Conservation (phyloP, 1,140 invertebrate species). For the Zaprionus inermis region DNA sequence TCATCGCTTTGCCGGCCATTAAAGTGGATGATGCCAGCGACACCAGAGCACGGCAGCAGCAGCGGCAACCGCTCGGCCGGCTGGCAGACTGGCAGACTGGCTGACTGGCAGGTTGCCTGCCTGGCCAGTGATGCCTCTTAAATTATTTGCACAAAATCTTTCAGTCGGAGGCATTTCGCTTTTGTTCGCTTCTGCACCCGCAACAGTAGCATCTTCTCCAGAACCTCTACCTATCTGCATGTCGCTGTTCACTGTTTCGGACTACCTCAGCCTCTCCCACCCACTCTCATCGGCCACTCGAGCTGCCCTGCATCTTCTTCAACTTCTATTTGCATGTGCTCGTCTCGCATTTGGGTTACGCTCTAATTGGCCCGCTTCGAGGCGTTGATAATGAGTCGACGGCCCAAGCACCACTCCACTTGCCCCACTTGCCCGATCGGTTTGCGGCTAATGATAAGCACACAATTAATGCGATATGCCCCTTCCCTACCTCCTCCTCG, state of each 20-base stretch:
- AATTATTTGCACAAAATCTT: constrained; percentile 81
- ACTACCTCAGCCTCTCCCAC: neutral
- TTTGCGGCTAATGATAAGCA: constrained; percentile 68
- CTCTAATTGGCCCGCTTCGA: constrained; percentile 70
- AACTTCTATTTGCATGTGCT: constrained; percentile 24
- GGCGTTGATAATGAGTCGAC: constrained; percentile 29
- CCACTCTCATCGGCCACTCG: neutral
- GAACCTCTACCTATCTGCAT: constrained; percentile 31
- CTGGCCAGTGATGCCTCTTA: constrained; percentile 21
- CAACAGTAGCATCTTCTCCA: constrained; percentile 17
- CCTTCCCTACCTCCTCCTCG: neutral
- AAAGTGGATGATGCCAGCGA: constrained; percentile 11
- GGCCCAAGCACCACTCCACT: neutral
- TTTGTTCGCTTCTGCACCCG: constrained; percentile 27
- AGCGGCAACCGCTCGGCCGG: neutral
- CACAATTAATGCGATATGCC: constrained; percentile 39
- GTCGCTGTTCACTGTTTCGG: constrained; percentile 37
- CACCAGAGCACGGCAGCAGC: neutral
- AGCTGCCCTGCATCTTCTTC: neutral
- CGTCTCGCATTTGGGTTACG: constrained; percentile 70
- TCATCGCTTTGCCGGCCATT: constrained; percentile 64
- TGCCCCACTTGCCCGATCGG: constrained; percentile 33
- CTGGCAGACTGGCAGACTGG: too few species aligned
- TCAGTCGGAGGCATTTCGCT: constrained; percentile 39
- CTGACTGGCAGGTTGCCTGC: too few species aligned